A percentile compares a stretch with the other conserved stretches of the same genome.
These are phyloP conservation scores for Ptiloglossa arizonensis DNA, from an alignment of 1,140 invertebrate genomes.

Conservation along the genomic window DNA sequence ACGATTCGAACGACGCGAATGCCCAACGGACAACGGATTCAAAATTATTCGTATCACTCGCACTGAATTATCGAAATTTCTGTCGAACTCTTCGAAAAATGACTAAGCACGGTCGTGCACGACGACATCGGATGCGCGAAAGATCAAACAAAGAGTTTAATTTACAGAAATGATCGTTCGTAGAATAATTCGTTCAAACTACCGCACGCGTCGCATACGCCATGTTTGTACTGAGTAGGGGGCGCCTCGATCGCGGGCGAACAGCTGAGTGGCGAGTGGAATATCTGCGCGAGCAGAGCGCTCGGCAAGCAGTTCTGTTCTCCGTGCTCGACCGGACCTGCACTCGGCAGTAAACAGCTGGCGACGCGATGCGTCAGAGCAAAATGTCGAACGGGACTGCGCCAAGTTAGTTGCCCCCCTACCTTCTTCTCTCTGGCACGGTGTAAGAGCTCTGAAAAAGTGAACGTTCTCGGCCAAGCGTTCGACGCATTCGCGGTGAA, in stretches of 20 bases:
- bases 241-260: constrained; percentile 27
- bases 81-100: neutral
- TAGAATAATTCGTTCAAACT: neutral
- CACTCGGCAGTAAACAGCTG: constrained; percentile 77
- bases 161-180: neutral
- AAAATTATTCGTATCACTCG: neutral
- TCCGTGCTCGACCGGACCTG: constrained; percentile 54
- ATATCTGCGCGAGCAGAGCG: constrained; percentile 18
- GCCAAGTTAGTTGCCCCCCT: constrained; percentile 65
- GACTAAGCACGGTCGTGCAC: too few species aligned
- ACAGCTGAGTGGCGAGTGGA: constrained; percentile 56
- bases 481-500: constrained; percentile 15
- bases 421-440: constrained; percentile 21
- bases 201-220: constrained; percentile 4
- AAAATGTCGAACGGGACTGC: constrained; percentile 67
- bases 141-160: neutral
- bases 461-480: constrained; percentile 32
- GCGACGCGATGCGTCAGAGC: constrained; percentile 74
- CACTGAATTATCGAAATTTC: too few species aligned
- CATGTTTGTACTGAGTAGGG: neutral
- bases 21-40: too few species aligned
- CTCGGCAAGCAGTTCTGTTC: constrained; percentile 56
- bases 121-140: neutral
- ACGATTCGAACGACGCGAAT: neutral
- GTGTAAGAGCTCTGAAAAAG: constrained; percentile 37